Evolutionary conservation across 2,113 vertebrate genomes (phyloP), one percentile per base, ranked within the genome.

Genomic region (Nothocercus julius): DNA sequence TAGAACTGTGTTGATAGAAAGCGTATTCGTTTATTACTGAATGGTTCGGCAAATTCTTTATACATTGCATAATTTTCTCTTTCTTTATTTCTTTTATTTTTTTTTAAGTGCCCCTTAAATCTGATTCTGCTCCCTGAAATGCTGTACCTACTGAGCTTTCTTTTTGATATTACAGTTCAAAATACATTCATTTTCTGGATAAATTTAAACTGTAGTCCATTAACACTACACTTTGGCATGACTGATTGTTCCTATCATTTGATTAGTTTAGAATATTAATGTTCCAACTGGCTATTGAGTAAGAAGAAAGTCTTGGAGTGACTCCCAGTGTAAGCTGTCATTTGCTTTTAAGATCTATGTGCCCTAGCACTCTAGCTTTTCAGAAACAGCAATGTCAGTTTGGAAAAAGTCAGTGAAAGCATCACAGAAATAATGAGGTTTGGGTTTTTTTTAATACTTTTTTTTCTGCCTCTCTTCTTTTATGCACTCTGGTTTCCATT

Each of bases 251-350:
- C 30, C 69, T 94, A 91, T 86, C 44, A 73, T 87, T 92, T 92
- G 74, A 24, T 93, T 66, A 82, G 25, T 78, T 92, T 78, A 78
- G 66, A 85, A 61, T 84, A 76, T 75, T 94, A 89, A 78, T 22
- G 49, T 82, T 75, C 79, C 20, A 73, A 17, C 42, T 53, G 90
- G 20, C 34, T 88, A 84, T 90, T 95, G 85, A 90, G 68, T 85
- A 91, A 88, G 75, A 90, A 78, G 16, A 42, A 32, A 32, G 20
- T 78, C 51, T 93, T 90, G 59, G 61, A 88, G 38, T 92, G 32
- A 51, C 47, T 89, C 24, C 42, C 21, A 61, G 54, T 32, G 45
- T 81, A 72, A 91, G 20, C 13, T 78, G 17, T 74, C 62, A 83
- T 89, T 87, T 89, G 13, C n/a, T 80, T 75, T 95, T 82, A 68